Evolutionary conservation across 2,797 vertebrate species (phyloP), one percentile per base, ranked within the genome.

Genomic region (Varecia variegata): DNA sequence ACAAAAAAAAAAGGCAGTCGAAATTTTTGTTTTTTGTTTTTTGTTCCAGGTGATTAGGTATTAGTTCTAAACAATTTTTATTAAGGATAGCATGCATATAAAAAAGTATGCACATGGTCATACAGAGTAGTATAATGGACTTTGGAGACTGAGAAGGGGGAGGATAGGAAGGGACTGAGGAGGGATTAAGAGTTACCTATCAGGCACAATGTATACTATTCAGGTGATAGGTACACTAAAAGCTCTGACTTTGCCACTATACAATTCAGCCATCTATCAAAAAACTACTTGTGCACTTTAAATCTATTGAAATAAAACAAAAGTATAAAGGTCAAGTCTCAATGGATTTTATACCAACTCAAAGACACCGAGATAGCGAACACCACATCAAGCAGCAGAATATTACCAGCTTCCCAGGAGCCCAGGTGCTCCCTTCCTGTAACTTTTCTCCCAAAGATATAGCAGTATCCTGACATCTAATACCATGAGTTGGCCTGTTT

Each of bases 1-100:
- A 32, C 52, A 23, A 50, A 76, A 45, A 73, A 50, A 82, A 67
- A 77, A 23, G 11, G 60, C 8, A 80, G n/a, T 65, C 12, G 62
- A 50, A 47, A 13, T 50, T 4, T 52, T 50, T 50, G 10, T 9
- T 54, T 58, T 95, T 91, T 83, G 14, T 9, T 52, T 52, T 93
- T 90, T 67, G 17, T 27, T 80, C 40, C 3, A 60, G 52, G 14
- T 2, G 54, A 88, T 77, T 65, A 90, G 4, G 2, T 73, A 54
- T 84, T 93, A 85, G 77, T 52, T 91, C n/a, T 85, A 40, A 76
- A 91, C 27, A 38, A 56, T 76, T 82, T 93, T 87, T 13, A 18
- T 84, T 54, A 83, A 83, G 70, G 12, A 30, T n/a, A 77, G 5
- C n/a, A 77, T 21, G 43, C 38, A 23, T 47, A 50, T 45, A 80